phyloP scores from a whole-genome alignment of 1,140 invertebrate genomes.

The Battus philenor region DNA sequence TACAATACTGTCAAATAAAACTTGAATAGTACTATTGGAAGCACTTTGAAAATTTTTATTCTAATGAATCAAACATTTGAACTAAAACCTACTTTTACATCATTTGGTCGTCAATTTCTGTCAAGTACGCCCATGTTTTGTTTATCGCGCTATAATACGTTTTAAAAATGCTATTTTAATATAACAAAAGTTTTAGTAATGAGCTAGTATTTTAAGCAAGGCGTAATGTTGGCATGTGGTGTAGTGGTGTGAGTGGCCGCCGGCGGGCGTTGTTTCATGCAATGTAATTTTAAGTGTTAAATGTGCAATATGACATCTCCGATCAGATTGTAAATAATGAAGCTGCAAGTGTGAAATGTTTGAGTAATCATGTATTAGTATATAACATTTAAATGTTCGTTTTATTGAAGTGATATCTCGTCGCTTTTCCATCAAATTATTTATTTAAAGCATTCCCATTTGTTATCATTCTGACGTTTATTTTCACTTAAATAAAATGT shows the following conservation, averaged over 20 bases:
- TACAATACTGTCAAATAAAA: too few relatives aligned
- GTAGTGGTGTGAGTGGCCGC: not conserved
- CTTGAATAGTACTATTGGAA: too few relatives aligned
- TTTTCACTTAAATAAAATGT: constrained; percentile 23
- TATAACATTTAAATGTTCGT: constrained; percentile 29
- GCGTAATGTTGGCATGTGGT: not conserved
- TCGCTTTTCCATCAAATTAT: constrained; percentile 56
- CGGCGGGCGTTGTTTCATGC: not conserved
- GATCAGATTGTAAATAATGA: constrained; percentile 56
- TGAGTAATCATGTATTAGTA: constrained; percentile 44
- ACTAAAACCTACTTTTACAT: too few relatives aligned
- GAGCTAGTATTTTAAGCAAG: too few relatives aligned
- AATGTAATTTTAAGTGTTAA: constrained; percentile 62
- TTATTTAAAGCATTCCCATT: constrained; percentile 70
- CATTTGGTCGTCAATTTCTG: too few relatives aligned
- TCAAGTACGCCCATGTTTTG: too few relatives aligned
- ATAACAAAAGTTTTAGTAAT: too few relatives aligned
- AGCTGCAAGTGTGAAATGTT: constrained; percentile 24
- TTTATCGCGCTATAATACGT: too few relatives aligned
- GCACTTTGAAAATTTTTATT: too few relatives aligned
- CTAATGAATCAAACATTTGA: too few relatives aligned
- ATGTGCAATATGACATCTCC: constrained; percentile 65
- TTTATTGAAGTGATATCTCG: constrained; percentile 30
- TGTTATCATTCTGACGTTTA: constrained; percentile 34
- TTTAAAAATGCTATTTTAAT: too few relatives aligned